Conservation (phyloP, 1,140 invertebrate genomes). For the Charaxes varanes region DNA sequence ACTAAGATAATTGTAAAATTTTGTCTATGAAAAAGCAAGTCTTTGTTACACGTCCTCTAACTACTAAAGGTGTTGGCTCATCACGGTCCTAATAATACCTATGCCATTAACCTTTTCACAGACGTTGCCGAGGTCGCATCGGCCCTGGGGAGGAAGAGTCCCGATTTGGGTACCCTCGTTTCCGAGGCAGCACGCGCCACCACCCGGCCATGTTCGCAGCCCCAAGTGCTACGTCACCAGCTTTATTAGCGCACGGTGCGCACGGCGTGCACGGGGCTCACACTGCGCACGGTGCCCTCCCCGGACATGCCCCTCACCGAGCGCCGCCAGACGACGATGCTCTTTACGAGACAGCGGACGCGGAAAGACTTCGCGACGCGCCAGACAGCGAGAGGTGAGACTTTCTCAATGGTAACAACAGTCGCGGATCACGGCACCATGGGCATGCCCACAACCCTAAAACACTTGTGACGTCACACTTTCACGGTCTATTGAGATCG, state of each 20-base stretch:
- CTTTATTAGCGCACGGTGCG: conserved; percentile 35
- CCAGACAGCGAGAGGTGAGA: conserved; percentile 90
- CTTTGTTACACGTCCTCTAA: too few species aligned
- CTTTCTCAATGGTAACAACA: background rate
- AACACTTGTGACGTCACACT: too few species aligned
- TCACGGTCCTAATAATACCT: too few species aligned
- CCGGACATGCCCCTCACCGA: too few species aligned
- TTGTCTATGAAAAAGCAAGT: too few species aligned
- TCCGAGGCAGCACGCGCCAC: conserved; percentile 80
- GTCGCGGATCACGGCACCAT: too few species aligned
- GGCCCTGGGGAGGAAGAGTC: conserved; percentile 79
- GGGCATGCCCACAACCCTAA: too few species aligned
- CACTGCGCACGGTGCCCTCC: conserved; percentile 65
- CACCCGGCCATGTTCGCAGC: conserved; percentile 72
- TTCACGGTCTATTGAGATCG: too few species aligned
- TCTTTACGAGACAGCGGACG: conserved; percentile 89
- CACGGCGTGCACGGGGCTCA: conserved; percentile 78
- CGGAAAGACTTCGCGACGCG: conserved; percentile 79
- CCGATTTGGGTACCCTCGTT: conserved; percentile 85
- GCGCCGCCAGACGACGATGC: conserved; percentile 85
- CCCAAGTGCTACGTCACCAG: conserved; percentile 81
- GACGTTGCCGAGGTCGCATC: conserved; percentile 70
- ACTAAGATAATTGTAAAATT: too few species aligned
- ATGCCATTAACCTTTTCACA: conserved; percentile 28
- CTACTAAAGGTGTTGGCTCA: too few species aligned